Conservation (phyloP, 2,797 vertebrate species). For the Hemitrygon akajei region DNA sequence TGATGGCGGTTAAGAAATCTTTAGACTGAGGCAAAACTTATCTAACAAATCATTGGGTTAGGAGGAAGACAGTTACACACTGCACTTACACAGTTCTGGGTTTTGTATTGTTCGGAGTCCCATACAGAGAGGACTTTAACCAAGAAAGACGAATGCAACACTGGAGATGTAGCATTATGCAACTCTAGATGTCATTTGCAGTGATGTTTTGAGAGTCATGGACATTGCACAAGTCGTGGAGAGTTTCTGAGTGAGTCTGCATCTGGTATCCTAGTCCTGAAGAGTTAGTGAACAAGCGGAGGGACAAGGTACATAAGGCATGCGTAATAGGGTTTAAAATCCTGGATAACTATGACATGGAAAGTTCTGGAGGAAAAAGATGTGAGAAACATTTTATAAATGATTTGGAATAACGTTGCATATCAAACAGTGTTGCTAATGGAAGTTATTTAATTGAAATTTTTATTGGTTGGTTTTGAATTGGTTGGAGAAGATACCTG, state of each 20-base stretch:
- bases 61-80: too few relatives aligned
- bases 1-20: too few relatives aligned
- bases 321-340: not conserved
- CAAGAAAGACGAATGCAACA: not conserved
- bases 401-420: not conserved
- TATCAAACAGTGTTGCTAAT: not conserved
- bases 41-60: too few relatives aligned
- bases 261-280: not conserved
- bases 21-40: too few relatives aligned
- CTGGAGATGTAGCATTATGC: too few relatives aligned
- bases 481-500: not conserved
- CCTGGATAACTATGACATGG: too few relatives aligned
- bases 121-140: not conserved
- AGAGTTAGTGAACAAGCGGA: not conserved
- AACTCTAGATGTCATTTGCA: not conserved
- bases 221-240: not conserved
- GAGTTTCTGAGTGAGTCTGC: not conserved
- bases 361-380: not conserved
- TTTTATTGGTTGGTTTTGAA: not conserved
- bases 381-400: not conserved
- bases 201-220: not conserved
- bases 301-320: not conserved
- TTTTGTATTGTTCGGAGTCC: too few relatives aligned
- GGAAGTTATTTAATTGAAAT: not conserved
- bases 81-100: too few relatives aligned